Evolutionary conservation across 2,888 invertebrate genomes (phyloP), one percentile per base, ranked within the genome.

Genomic region (Ditula angustiorana): DNA sequence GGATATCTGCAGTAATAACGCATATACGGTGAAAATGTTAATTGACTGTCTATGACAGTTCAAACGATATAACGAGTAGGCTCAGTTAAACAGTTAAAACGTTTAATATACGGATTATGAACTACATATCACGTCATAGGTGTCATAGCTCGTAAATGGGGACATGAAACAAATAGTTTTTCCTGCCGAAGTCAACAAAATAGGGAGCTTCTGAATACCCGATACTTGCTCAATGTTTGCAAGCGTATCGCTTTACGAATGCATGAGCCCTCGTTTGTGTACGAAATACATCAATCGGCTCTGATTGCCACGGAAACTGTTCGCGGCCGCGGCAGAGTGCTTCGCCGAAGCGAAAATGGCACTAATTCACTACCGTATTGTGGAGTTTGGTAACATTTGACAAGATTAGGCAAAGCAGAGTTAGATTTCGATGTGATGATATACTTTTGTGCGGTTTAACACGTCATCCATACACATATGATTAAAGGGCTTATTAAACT

Each of bases 261-360:
- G 49, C 62, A 57, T 57, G 56, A 62, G 30, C 28, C 37, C 37
- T 19, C 56, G 56, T 50, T 56, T 62, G 62, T 62, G 62, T 62
- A 62, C 62, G 46, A 57, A 57, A 61, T 56, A 62, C 49, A 33
- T 61, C 61, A 61, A 61, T 55, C 61, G 61, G 35, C 23, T 44
- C 61, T 52, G 61, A 55, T 55, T 37, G 55, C 61, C 55, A 26
- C 61, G 35, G 52, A 16, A 23, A 61, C 53, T 52, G 24, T 47
- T 44, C 23, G 52, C 16, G 46, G 35, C 37, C 37, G 26, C 24
- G 46, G 61, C 49, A 24, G 33, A 10, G 35, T 37, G 35, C n/a
- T n/a, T n/a, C 21, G 60, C 13, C 35, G 21, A 19, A 52, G 13
- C 41, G 41, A 60, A 28, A 52, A 50, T 41, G 46, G 23, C 33